phyloP scores from a whole-genome alignment of 2,888 invertebrate species.

The Tiliacea citrago region DNA sequence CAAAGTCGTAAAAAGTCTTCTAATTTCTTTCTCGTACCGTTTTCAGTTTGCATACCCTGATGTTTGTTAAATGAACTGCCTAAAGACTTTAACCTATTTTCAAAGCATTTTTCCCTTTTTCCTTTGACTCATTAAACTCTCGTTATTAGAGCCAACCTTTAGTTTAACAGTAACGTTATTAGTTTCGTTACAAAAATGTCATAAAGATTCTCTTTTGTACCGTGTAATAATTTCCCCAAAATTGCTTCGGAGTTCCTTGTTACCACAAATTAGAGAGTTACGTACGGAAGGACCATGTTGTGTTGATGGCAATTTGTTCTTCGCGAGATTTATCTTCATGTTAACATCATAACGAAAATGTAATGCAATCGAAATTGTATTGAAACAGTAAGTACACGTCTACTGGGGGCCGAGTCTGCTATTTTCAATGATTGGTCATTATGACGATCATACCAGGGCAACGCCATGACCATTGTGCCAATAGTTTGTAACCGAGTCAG shows the following conservation, averaged over 20 bases:
- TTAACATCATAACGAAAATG: not conserved
- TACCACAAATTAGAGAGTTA: slow-evolving; percentile 8
- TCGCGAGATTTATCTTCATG: not conserved
- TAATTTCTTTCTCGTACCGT: slow-evolving; percentile 35
- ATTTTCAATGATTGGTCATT: no score
- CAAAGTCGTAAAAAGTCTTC: slow-evolving; percentile 33
- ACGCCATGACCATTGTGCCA: no score
- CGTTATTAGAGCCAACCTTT: slow-evolving; percentile 54
- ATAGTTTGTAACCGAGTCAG: no score
- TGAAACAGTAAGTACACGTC: not conserved
- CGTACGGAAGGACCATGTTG: slow-evolving; percentile 32
- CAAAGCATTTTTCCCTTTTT: slow-evolving; percentile 34
- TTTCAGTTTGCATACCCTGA: slow-evolving; percentile 23
- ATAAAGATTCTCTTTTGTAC: slow-evolving; percentile 52
- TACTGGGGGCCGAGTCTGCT: no score
- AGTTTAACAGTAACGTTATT: slow-evolving; percentile 51
- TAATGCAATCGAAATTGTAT: not conserved
- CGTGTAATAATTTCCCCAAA: slow-evolving; percentile 53
- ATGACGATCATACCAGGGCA: no score
- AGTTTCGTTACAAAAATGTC: slow-evolving; percentile 55
- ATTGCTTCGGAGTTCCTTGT: slow-evolving; percentile 46
- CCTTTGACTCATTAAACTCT: slow-evolving; percentile 52
- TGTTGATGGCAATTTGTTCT: not conserved
- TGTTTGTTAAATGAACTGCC: slow-evolving; percentile 54
- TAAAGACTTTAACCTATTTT: slow-evolving; percentile 52